Evolutionary conservation across 2,888 invertebrate genomes (phyloP).

Genomic region (Monoplex corrugatus): DNA sequence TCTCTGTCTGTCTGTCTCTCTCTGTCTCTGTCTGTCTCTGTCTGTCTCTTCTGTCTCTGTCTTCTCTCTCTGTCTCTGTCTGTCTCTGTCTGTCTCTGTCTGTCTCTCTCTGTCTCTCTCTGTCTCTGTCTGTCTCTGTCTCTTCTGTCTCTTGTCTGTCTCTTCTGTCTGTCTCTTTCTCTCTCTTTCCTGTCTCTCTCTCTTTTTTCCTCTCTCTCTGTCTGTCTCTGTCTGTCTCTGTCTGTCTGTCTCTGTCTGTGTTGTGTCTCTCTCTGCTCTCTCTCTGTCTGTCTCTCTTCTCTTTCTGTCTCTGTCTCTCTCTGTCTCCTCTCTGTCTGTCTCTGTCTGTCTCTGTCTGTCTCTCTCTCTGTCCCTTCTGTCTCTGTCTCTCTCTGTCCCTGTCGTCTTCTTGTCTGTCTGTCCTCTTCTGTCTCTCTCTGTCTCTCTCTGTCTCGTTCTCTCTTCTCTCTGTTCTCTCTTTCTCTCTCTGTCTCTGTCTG

Average conservation of each 20-base stretch:
- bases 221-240: constrained; percentile 1
- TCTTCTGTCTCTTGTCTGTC: constrained; percentile 20
- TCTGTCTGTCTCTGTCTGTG: constrained; percentile 35
- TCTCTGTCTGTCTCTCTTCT: constrained; percentile 11
- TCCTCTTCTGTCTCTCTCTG: no score
- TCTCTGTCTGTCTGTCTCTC: no score
- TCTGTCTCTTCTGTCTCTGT: neutral
- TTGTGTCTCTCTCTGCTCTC: neutral
- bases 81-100: neutral
- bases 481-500: constrained; percentile 48
- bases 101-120: neutral
- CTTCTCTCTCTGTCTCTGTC: constrained; percentile 37
- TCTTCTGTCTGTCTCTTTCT: constrained; percentile 13
- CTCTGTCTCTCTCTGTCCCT: constrained; percentile 63
- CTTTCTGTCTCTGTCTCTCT: constrained; percentile 65
- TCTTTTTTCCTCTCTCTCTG: constrained; percentile 14
- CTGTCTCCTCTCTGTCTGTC: constrained; percentile 64
- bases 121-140: neutral
- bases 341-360: constrained; percentile 51
- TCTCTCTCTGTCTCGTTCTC: constrained; percentile 42
- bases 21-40: neutral
- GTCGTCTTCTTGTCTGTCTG: no score
- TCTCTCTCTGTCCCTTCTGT: constrained; percentile 64
- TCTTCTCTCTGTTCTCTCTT: neutral
- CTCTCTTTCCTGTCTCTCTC: constrained; percentile 19